These are phyloP conservation scores for Vimba vimba DNA, from an alignment of 2,113 vertebrate genomes.

Conservation along the genomic window DNA sequence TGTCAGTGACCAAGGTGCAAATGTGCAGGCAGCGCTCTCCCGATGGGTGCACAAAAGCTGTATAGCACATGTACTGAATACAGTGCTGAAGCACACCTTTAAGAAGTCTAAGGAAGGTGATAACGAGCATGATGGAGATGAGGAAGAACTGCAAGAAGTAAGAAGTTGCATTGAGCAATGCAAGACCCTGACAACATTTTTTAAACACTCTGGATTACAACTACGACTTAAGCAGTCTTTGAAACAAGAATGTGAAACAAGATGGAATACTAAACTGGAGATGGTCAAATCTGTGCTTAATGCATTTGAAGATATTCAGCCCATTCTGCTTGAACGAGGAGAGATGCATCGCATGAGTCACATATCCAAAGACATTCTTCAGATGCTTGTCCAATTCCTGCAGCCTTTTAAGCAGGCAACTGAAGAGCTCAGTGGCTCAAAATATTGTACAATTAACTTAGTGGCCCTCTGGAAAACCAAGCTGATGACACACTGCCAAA, in stretches of 20 bases:
- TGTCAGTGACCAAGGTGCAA: no score
- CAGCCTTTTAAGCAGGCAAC: neutral
- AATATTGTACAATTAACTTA: no score
- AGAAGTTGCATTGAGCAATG: neutral
- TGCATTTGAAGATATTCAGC: conserved; percentile 3
- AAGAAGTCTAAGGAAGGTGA: neutral
- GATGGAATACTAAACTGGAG: conserved; percentile 9
- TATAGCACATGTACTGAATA: neutral
- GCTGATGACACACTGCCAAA: no score
- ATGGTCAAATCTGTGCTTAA: conserved; percentile 17
- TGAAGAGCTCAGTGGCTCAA: no score
- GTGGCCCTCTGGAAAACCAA: no score
- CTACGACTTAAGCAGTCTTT: neutral
- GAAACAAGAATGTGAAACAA: conserved; percentile 13
- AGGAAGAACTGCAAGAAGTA: neutral
- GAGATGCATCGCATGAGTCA: conserved; percentile 9
- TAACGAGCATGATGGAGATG: neutral
- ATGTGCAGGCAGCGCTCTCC: no score
- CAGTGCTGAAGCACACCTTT: neutral
- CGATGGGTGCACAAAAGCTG: neutral
- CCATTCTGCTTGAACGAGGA: conserved; percentile 14
- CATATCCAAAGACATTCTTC: conserved; percentile 19
- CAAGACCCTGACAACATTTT: neutral
- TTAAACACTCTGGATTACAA: neutral
- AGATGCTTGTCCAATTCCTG: neutral